These are phyloP conservation scores for Phainopepla nitens DNA, from an alignment of 2,113 vertebrate species.

Conservation along the genomic window DNA sequence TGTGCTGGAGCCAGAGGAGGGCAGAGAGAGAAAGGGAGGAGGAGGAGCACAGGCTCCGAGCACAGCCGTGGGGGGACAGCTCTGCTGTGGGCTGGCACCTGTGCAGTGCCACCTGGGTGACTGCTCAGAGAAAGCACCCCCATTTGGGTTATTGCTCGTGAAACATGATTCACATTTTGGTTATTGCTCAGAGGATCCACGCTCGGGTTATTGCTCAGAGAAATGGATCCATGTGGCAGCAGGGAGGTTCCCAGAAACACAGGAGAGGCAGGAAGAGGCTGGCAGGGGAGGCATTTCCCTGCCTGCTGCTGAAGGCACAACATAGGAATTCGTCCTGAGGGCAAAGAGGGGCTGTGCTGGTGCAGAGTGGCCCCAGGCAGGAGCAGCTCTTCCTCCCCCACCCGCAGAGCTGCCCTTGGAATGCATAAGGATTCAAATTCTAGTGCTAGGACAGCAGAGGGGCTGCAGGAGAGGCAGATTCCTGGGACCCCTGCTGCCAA, in stretches of 20 bases:
- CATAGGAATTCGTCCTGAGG: background rate
- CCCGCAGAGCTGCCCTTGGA: background rate
- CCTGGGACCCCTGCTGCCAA: background rate
- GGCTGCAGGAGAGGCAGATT: background rate
- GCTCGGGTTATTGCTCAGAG: background rate
- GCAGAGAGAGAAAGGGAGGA: background rate
- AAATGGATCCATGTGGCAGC: background rate
- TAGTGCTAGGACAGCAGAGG: background rate
- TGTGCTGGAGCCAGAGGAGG: background rate
- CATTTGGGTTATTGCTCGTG: background rate
- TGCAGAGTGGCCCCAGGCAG: background rate
- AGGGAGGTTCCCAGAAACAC: background rate
- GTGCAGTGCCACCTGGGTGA: background rate
- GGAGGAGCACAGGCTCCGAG: background rate
- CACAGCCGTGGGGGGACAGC: fast-evolving
- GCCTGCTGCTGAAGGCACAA: slow-evolving; percentile 7
- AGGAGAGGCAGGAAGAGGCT: background rate
- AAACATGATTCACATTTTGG: fast-evolving
- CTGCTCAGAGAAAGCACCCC: background rate
- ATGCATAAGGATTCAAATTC: background rate
- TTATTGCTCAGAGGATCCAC: background rate
- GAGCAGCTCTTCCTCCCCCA: background rate
- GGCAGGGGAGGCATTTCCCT: background rate
- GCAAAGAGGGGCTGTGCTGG: background rate
- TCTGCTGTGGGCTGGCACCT: background rate